These are phyloP conservation scores for Theristicus caerulescens DNA, from an alignment of 2,113 vertebrate species.

Conservation along the genomic window DNA sequence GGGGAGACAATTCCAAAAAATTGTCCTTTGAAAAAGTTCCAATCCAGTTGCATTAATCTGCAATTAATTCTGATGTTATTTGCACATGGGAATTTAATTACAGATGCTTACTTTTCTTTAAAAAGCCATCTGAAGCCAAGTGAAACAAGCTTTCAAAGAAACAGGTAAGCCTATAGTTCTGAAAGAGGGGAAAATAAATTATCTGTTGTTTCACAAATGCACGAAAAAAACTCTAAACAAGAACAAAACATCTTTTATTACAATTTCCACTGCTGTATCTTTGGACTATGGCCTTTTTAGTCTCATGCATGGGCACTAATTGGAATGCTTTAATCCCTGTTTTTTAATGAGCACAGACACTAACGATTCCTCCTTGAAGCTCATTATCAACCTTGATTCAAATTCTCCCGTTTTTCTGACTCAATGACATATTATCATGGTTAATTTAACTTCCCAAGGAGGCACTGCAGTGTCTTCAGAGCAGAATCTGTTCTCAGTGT, in stretches of 20 bases:
- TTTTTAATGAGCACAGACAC: conserved; percentile 47
- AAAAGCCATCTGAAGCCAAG: neutral
- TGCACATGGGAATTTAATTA: neutral
- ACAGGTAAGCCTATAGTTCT: neutral
- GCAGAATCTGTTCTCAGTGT: neutral
- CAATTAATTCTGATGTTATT: neutral
- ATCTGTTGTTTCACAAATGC: neutral
- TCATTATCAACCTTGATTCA: conserved; percentile 44
- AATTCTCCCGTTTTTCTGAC: neutral
- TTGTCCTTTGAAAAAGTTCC: neutral
- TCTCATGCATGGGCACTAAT: conserved; percentile 8
- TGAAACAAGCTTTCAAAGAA: neutral
- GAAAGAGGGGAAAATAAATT: neutral
- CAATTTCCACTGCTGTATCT: neutral
- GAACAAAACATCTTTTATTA: conserved; percentile 43
- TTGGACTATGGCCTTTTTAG: neutral
- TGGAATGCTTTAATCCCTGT: neutral
- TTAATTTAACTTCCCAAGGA: conserved; percentile 40
- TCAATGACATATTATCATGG: conserved; percentile 1
- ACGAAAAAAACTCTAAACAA: neutral
- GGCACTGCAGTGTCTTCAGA: neutral
- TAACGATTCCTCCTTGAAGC: neutral
- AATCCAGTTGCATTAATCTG: neutral
- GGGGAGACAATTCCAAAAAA: neutral
- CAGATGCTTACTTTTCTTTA: neutral